Percentiles rank a stretch among this genome's conserved stretches.
Conservation (phyloP, 2,797 vertebrate genomes). For the Mormyrus proboscirostris region DNA sequence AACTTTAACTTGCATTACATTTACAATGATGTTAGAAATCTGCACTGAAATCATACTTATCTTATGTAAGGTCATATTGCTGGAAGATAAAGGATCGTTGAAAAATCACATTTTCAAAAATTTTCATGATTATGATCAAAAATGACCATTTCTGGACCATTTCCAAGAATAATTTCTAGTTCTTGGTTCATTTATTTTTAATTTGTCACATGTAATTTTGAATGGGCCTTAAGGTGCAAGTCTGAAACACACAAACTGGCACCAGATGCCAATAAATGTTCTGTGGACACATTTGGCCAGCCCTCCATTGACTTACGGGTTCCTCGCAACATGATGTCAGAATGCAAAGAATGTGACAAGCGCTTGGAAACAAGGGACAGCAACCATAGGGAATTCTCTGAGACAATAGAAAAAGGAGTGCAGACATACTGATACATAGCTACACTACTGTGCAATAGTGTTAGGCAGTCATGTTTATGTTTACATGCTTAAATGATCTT, state of each 20-base stretch:
- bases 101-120: not conserved
- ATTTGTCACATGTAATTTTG: not conserved
- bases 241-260: not conserved
- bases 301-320: not conserved
- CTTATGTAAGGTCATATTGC: not conserved
- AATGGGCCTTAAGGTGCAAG: not conserved
- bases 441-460: not conserved
- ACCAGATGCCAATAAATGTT: conserved; percentile 9
- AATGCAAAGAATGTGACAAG: conserved; percentile 29
- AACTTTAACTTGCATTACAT: not conserved
- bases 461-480: not conserved
- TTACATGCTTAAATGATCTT: not conserved
- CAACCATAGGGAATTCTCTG: not conserved
- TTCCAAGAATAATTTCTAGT: not conserved
- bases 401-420: not conserved
- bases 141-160: not conserved
- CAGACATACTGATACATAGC: not conserved
- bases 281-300: conserved; percentile 1
- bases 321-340: conserved; percentile 15
- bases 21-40: not conserved
- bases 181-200: not conserved
- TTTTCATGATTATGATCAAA: not conserved
- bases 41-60: not conserved
- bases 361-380: conserved; percentile 10
- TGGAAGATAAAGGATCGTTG: not conserved